Percentiles rank a stretch among this genome's conserved stretches.
Evolutionary conservation across 1,140 invertebrate genomes (phyloP).

Genomic region (Bemisia tabaci): DNA sequence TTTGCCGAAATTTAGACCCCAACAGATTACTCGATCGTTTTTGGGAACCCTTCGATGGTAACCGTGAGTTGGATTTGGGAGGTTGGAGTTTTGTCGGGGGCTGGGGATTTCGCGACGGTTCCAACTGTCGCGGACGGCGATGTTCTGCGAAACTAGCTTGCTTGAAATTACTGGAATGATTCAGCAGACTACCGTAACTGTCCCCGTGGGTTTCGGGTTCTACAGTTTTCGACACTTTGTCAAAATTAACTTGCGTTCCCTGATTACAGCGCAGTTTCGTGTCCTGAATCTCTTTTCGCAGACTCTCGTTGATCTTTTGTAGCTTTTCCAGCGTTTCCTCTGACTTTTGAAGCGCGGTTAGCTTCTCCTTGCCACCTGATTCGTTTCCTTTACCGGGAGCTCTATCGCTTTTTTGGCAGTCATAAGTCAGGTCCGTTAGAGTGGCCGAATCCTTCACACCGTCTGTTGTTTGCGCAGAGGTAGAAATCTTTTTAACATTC

Average conservation of each 20-base stretch:
- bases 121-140: neutral
- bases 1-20: conserved; percentile 11
- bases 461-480: neutral
- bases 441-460: neutral
- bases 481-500: neutral
- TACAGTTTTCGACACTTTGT: neutral
- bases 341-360: neutral
- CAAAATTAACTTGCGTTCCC: neutral
- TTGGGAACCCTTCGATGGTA: neutral
- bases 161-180: neutral
- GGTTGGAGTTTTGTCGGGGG: neutral
- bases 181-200: neutral
- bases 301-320: neutral
- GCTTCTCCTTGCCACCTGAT: neutral
- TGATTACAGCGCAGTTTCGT: neutral
- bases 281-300: neutral
- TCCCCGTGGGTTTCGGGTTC: neutral
- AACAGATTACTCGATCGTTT: neutral
- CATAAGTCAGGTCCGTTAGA: neutral
- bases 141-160: neutral
- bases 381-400: neutral
- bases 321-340: neutral
- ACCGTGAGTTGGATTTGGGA: neutral
- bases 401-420: neutral
- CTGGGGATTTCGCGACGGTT: neutral